Evolutionary conservation across 2,888 invertebrate genomes (phyloP).

Genomic region (Eilema caniola): DNA sequence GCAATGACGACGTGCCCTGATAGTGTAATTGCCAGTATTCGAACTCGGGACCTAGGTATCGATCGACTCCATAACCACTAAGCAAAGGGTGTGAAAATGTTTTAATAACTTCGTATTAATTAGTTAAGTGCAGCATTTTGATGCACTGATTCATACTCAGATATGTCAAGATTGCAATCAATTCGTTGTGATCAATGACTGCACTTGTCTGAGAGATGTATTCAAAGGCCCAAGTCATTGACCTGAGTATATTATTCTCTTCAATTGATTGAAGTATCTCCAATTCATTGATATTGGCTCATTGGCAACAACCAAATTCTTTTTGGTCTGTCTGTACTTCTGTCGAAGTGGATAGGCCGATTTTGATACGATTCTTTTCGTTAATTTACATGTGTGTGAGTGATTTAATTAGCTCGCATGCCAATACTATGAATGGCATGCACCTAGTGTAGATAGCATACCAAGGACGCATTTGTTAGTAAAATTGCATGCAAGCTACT

Average conservation of each 20-base stretch:
- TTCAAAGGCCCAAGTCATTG: conserved; percentile 6
- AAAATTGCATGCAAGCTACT: neutral
- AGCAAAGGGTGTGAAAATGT: neutral
- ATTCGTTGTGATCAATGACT: neutral
- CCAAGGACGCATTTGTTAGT: neutral
- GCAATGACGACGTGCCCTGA: too few species aligned
- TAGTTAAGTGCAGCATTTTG: neutral
- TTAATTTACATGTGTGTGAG: too few species aligned
- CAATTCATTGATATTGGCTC: neutral
- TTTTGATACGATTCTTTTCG: too few species aligned
- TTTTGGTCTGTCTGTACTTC: neutral
- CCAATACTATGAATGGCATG: neutral
- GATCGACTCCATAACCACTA: too few species aligned
- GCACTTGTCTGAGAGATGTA: neutral
- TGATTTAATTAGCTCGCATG: neutral
- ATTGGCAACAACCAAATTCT: neutral
- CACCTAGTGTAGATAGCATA: neutral
- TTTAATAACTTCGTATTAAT: neutral
- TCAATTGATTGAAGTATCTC: neutral
- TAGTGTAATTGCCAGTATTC: too few species aligned
- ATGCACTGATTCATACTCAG: neutral
- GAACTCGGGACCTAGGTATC: too few species aligned
- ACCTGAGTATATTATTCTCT: neutral
- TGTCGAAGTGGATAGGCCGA: too few species aligned
- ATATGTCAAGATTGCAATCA: neutral